Conservation (phyloP, 2,888 invertebrate genomes). For the Margaritifera margaritifera region DNA sequence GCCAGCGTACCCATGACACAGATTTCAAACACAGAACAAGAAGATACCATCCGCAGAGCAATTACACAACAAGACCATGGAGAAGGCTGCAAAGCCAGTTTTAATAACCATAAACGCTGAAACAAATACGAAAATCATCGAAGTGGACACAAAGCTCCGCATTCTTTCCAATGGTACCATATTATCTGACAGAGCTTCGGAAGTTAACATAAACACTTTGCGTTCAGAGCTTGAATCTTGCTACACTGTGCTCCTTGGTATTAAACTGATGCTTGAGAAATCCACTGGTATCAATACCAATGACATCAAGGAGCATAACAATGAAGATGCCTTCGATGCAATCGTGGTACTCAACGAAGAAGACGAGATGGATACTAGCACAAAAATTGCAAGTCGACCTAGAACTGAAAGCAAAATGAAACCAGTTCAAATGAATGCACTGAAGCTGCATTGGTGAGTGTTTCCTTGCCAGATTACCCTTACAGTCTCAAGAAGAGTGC, state of each 20-base stretch:
- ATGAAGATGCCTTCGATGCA: slow-evolving; percentile 12
- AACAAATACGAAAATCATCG: slow-evolving; percentile 9
- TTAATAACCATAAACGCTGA: not conserved
- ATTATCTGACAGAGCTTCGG: slow-evolving; percentile 32
- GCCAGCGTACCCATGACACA: slow-evolving; percentile 10
- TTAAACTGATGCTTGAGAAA: slow-evolving; percentile 52
- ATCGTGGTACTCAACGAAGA: slow-evolving; percentile 20
- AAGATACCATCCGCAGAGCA: slow-evolving; percentile 16
- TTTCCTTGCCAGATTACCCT: slow-evolving; percentile 32
- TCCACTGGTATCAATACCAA: slow-evolving; percentile 44
- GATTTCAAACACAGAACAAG: slow-evolving; percentile 30
- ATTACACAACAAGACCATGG: slow-evolving; percentile 5
- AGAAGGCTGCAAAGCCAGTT: slow-evolving; percentile 23
- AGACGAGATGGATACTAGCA: not conserved
- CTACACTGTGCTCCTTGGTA: slow-evolving; percentile 51
- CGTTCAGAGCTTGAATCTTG: slow-evolving; percentile 45
- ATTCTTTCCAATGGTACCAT: slow-evolving; percentile 8
- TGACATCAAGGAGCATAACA: not conserved
- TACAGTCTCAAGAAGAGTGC: not conserved
- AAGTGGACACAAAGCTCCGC: too few species aligned
- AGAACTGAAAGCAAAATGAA: slow-evolving; percentile 4
- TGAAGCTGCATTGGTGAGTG: slow-evolving; percentile 14
- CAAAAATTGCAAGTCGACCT: not conserved
- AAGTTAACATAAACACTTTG: slow-evolving; percentile 35
- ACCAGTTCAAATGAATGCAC: slow-evolving; percentile 11